Evolutionary conservation across 2,888 invertebrate genomes (phyloP).

Genomic region (Gortyna flavago): DNA sequence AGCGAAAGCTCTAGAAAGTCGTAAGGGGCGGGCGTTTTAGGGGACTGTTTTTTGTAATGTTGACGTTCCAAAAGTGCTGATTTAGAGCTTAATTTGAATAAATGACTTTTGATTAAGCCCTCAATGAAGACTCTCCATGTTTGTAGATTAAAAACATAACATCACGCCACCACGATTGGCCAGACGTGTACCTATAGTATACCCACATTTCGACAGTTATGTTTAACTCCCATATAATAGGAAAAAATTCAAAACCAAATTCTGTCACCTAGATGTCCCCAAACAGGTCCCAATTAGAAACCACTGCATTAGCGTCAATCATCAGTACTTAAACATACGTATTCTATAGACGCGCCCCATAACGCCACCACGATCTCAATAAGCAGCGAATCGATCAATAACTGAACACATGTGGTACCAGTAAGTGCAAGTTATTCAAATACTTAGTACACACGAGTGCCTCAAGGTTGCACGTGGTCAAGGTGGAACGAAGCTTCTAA

Average conservation of each 20-base stretch:
- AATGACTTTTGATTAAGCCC: too few relatives aligned
- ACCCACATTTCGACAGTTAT: background rate
- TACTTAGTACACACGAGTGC: background rate
- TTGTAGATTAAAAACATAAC: background rate
- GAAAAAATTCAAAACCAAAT: background rate
- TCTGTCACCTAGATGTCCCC: background rate
- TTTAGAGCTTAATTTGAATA: too few relatives aligned
- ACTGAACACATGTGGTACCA: slow-evolving; percentile 1
- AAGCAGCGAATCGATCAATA: slow-evolving; percentile 9
- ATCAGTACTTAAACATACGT: background rate
- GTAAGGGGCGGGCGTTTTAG: too few relatives aligned
- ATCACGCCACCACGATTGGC: background rate
- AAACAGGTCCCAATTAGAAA: background rate
- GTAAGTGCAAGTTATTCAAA: slow-evolving; percentile 24
- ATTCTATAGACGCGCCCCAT: background rate
- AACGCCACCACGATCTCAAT: slow-evolving; percentile 1
- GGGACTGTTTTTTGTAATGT: too few relatives aligned
- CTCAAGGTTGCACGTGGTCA: background rate
- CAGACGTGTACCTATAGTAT: background rate
- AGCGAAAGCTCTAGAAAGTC: too few relatives aligned
- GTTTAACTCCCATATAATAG: background rate
- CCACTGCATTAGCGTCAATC: background rate
- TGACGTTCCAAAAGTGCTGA: too few relatives aligned
- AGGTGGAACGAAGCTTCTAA: too few relatives aligned
- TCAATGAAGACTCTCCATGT: too few relatives aligned